These are phyloP conservation scores for Toxotes chatareus DNA, from an alignment of 2,113 vertebrate species.

Conservation along the genomic window DNA sequence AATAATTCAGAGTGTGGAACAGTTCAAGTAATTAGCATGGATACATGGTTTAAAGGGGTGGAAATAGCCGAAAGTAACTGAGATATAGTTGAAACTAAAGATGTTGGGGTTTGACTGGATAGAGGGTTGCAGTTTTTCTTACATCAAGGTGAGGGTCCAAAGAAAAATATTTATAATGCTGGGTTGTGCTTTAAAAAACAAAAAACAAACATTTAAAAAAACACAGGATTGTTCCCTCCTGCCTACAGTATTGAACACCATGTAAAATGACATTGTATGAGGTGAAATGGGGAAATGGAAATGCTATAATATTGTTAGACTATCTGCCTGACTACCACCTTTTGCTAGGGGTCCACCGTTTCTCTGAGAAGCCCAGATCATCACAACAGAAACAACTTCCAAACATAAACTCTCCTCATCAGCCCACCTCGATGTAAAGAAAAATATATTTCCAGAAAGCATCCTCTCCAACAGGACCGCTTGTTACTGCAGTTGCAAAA, in stretches of 20 bases:
- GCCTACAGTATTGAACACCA: too few species aligned
- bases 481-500: slow-evolving; percentile 8
- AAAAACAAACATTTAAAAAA: too few species aligned
- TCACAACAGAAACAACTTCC: background rate
- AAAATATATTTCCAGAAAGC: background rate
- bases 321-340: background rate
- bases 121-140: too few species aligned
- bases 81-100: too few species aligned
- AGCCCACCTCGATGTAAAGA: background rate
- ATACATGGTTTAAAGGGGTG: background rate
- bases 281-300: background rate
- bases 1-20: background rate
- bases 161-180: too few species aligned
- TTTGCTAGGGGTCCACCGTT: background rate
- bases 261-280: background rate
- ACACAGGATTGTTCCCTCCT: too few species aligned
- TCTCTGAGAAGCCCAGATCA: background rate
- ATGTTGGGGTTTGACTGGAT: too few species aligned
- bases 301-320: background rate
- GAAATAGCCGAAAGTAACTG: too few species aligned
- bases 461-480: background rate
- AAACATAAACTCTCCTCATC: background rate
- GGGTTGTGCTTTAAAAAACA: too few species aligned
- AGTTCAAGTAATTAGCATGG: background rate
- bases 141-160: too few species aligned